Evolutionary conservation across 1,140 invertebrate species (phyloP), one percentile per base, ranked within the genome.

Genomic region (Ips nitidus): DNA sequence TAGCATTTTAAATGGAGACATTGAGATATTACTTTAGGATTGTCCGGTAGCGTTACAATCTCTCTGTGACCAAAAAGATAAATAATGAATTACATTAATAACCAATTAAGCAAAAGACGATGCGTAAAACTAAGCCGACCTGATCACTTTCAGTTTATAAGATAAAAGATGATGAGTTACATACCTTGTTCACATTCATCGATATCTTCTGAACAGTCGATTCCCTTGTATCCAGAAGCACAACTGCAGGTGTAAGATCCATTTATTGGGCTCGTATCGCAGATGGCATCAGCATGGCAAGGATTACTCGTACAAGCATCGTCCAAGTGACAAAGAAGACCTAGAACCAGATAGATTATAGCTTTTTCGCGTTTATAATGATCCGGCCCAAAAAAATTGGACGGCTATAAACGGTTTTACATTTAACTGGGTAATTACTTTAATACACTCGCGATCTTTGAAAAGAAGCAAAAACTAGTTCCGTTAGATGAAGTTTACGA

Each of bases 241-340:
- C 97, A 98, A 5, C 92, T 94, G 80, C 97, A 98, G 6, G 94
- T 90, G 80, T 94, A 96, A 2, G 93, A 94, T 0, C 97, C 94
- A 76, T 96, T 94, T 71, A 98, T 95, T 5, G 95, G 95, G 72
- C 93, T 97, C 0, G 96, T 98, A 79, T 98, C 94, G 77, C 97
- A 98, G 72, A 93, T 93, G 3, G 96, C 94, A 70, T 94, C 94
- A 0, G 90, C 88, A 75, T 97, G 94, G 79, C 97, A 99, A 0
- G 97, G 97, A 83, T 95, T 96, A n/a, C 93, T 95, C 0, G 93
- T 93, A 80, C 97, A 99, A 0, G 95, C 95, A 79, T 99, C 96
- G 68, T 98, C 94, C 80, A 98, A 83, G 79, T 99, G 97, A 76
- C 97, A 99, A 1, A 98, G 85, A 6, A 97, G 82, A 77, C 93